These are phyloP conservation scores for Bruchidius siliquastri DNA, from an alignment of 2,888 invertebrate species.

Conservation along the genomic window DNA sequence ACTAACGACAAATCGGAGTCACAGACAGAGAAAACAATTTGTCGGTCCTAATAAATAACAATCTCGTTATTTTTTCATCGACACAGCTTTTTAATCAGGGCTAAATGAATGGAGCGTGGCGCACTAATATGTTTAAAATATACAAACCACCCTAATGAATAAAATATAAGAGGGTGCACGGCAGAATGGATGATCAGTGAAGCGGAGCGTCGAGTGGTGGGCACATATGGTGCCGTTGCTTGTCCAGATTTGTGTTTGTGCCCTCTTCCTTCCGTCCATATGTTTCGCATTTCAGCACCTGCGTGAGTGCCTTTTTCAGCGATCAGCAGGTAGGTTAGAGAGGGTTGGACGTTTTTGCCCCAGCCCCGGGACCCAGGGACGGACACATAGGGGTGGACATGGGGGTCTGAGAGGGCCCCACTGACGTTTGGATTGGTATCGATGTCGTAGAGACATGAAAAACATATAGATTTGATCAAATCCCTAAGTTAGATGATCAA, in stretches of 20 bases:
- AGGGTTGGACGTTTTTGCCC: background rate
- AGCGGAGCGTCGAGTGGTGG: background rate
- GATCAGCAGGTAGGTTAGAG: background rate
- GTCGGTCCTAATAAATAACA: background rate
- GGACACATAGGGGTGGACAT: no score
- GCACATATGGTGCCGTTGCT: background rate
- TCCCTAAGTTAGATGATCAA: no score
- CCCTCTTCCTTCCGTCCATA: background rate
- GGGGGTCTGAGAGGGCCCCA: no score
- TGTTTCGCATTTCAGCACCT: background rate
- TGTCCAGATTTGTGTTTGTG: conserved; percentile 2
- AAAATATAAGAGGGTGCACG: conserved; percentile 28
- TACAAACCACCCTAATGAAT: conserved; percentile 26
- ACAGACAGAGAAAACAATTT: background rate
- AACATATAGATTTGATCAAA: no score
- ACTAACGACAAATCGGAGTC: background rate
- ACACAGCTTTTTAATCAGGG: background rate
- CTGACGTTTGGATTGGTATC: no score
- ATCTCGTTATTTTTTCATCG: background rate
- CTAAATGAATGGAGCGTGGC: background rate
- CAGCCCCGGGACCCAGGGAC: no score
- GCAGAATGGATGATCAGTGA: background rate
- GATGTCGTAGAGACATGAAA: no score
- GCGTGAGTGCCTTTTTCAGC: background rate
- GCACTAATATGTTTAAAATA: conserved; percentile 26